A percentile compares a stretch with the other conserved stretches of the same genome.
These are phyloP conservation scores for Ips typographus DNA, from an alignment of 1,140 invertebrate genomes.

Conservation along the genomic window DNA sequence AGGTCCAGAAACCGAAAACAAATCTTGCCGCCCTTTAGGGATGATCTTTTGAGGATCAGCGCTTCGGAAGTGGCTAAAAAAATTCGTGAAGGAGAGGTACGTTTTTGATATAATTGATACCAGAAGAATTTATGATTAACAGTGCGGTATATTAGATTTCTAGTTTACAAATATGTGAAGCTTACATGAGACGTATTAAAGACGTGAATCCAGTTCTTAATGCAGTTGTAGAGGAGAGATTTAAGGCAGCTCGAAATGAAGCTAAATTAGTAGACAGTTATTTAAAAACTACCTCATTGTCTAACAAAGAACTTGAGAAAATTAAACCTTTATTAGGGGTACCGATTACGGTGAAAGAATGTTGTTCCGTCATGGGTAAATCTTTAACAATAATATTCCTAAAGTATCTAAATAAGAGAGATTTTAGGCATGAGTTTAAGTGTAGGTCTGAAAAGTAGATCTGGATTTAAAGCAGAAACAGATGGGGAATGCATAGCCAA, in stretches of 20 bases:
- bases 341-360: constrained; percentile 75
- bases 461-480: constrained; percentile 57
- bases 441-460: constrained; percentile 62
- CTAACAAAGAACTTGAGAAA: constrained; percentile 53
- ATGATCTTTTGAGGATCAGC: constrained; percentile 38
- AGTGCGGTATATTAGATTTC: constrained; percentile 54
- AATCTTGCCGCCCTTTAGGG: constrained; percentile 32
- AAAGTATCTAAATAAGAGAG: no score
- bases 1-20: constrained; percentile 19
- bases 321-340: constrained; percentile 71
- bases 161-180: constrained; percentile 63
- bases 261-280: constrained; percentile 57
- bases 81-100: constrained; percentile 42
- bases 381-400: background rate
- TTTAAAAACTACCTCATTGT: constrained; percentile 52
- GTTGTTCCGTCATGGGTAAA: constrained; percentile 36
- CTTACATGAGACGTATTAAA: constrained; percentile 68
- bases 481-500: constrained; percentile 65
- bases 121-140: background rate
- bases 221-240: constrained; percentile 73
- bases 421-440: constrained; percentile 63
- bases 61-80: constrained; percentile 38
- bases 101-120: background rate
- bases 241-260: constrained; percentile 60
- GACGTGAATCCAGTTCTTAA: constrained; percentile 74